phyloP scores from a whole-genome alignment of 1,140 invertebrate genomes.

The Drosophila persimilis region DNA sequence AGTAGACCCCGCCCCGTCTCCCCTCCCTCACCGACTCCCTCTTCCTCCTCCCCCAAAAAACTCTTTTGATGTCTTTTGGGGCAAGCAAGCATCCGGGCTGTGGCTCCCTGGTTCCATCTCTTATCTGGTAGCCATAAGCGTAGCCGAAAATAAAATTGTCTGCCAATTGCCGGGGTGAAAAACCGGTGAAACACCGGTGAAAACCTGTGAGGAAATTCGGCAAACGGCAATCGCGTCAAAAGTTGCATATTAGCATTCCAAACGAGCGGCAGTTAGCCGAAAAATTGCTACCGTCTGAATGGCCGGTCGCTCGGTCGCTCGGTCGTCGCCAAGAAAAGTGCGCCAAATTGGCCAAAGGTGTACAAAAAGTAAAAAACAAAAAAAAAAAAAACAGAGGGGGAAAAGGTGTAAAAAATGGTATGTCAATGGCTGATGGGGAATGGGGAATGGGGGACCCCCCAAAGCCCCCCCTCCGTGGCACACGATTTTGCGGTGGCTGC shows the following conservation, averaged over 20 bases:
- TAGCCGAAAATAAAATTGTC: constrained; percentile 75
- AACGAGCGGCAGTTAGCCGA: constrained; percentile 78
- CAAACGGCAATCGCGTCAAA: constrained; percentile 64
- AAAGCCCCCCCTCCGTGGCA: no score
- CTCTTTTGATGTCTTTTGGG: constrained; percentile 32
- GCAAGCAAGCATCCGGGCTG: constrained; percentile 37
- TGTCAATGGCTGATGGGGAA: background rate
- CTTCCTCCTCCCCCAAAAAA: no score
- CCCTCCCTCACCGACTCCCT: background rate
- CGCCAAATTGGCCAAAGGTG: constrained; percentile 72
- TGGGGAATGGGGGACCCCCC: no score
- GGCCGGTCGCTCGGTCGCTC: background rate
- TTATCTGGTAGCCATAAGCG: constrained; percentile 52
- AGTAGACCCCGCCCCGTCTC: no score
- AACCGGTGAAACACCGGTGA: background rate
- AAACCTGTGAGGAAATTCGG: constrained; percentile 19
- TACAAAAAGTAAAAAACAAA: constrained; percentile 4
- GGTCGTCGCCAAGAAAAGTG: constrained; percentile 68
- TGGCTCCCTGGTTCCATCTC: background rate
- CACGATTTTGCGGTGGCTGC: no score
- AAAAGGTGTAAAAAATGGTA: constrained; percentile 16
- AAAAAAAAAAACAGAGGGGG: constrained; percentile 1
- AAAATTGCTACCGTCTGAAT: constrained; percentile 66
- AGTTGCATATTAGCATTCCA: constrained; percentile 80
- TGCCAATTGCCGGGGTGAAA: constrained; percentile 58